Evolutionary conservation across 2,888 invertebrate genomes (phyloP).

Genomic region (Pachliopta kotzebuea): DNA sequence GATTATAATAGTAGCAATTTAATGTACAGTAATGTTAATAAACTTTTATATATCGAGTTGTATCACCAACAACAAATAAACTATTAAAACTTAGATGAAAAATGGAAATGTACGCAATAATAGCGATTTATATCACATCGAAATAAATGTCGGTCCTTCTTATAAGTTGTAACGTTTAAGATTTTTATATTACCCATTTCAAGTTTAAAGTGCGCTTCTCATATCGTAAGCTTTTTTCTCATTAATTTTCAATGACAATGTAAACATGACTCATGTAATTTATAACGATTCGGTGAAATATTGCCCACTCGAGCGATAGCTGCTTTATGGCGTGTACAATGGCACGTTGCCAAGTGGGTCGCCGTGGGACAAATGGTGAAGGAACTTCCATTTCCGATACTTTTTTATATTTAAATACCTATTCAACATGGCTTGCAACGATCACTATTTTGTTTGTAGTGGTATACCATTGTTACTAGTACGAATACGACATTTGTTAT

Average conservation of each 20-base stretch:
- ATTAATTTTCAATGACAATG: constrained; percentile 33
- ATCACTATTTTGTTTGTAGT: constrained; percentile 6
- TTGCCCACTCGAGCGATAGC: constrained; percentile 41
- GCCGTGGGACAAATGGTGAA: constrained; percentile 51
- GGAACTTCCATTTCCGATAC: constrained; percentile 32
- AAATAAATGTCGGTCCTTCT: not conserved
- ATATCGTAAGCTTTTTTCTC: constrained; percentile 24
- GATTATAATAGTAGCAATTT: too few species aligned
- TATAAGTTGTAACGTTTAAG: not conserved
- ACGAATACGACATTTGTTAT: too few species aligned
- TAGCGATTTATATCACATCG: too few species aligned
- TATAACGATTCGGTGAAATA: constrained; percentile 47
- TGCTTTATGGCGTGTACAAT: constrained; percentile 49
- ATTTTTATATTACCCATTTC: not conserved
- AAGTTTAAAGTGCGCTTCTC: not conserved
- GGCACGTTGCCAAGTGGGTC: constrained; percentile 69
- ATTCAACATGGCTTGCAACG: constrained; percentile 18
- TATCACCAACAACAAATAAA: too few species aligned
- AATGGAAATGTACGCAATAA: too few species aligned
- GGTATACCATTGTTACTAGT: not conserved
- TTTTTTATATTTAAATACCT: constrained; percentile 31
- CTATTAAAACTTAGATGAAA: too few species aligned
- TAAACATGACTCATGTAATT: constrained; percentile 35
- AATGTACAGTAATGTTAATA: too few species aligned
- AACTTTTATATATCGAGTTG: too few species aligned